These are phyloP conservation scores for Bibio marci DNA, from an alignment of 2,888 invertebrate species.

Conservation along the genomic window DNA sequence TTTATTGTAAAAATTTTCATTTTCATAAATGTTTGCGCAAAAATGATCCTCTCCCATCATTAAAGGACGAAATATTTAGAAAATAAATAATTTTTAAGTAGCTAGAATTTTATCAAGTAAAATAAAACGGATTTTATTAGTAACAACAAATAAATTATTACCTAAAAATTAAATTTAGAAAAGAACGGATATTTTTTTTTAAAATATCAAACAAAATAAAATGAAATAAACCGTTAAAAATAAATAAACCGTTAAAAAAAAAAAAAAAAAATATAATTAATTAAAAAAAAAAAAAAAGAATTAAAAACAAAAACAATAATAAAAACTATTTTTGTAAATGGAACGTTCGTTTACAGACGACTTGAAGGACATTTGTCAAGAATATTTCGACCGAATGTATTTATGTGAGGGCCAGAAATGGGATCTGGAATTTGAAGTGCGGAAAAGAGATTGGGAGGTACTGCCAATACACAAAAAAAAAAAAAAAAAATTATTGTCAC, in stretches of 20 bases:
- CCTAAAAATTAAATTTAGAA: too few species aligned
- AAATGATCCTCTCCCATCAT: too few species aligned
- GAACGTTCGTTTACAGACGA: constrained; percentile 25
- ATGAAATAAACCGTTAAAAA: too few species aligned
- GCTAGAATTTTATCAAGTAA: too few species aligned
- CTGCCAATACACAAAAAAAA: constrained; percentile 30
- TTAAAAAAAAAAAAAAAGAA: background rate
- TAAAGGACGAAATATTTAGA: too few species aligned
- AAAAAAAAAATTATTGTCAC: constrained; percentile 7
- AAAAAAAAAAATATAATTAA: background rate
- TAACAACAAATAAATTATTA: too few species aligned
- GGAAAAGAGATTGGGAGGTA: constrained; percentile 99
- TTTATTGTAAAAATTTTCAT: too few species aligned
- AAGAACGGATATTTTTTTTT: too few species aligned
- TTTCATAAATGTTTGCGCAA: too few species aligned
- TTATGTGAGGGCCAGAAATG: constrained; percentile 98
- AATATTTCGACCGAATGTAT: constrained; percentile 93
- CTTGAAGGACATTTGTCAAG: constrained; percentile 86
- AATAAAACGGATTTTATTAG: too few species aligned
- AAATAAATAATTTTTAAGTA: too few species aligned
- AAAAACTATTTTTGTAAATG: background rate
- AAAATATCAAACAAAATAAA: too few species aligned
- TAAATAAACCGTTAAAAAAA: background rate
- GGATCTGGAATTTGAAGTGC: constrained; percentile 99
- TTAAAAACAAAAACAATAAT: background rate